Conservation (phyloP, 2,888 invertebrate genomes). For the Sarcophaga rosellei region DNA sequence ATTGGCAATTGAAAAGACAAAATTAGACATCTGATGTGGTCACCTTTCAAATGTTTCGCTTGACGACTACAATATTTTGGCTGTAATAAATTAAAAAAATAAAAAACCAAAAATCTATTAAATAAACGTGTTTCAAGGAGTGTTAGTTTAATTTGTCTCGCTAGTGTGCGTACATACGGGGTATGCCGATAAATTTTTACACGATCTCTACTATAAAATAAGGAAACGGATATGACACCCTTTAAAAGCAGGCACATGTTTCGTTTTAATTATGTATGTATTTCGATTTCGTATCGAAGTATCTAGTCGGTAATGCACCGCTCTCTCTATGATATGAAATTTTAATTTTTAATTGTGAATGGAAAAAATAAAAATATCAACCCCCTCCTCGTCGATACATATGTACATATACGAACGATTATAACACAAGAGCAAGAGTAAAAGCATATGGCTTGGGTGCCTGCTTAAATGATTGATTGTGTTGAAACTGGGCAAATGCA, state of each 20-base stretch:
- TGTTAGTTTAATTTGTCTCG: constrained; percentile 51
- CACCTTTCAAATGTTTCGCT: neutral
- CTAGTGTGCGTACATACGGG: neutral
- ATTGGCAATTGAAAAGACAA: neutral
- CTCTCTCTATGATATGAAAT: too few relatives aligned
- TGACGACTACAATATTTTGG: neutral
- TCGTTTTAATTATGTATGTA: neutral
- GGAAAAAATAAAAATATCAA: too few relatives aligned
- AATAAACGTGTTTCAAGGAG: constrained; percentile 49
- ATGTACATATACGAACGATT: neutral
- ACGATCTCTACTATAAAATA: neutral
- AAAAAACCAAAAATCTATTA: constrained; percentile 23
- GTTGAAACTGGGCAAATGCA: neutral
- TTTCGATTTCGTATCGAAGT: neutral
- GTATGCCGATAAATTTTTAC: neutral
- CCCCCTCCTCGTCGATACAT: too few relatives aligned
- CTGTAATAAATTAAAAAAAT: constrained; percentile 27
- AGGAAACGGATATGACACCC: constrained; percentile 60
- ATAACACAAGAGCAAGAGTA: neutral
- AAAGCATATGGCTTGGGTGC: constrained; percentile 33
- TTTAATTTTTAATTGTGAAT: too few relatives aligned
- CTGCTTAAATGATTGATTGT: constrained; percentile 58
- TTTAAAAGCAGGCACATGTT: neutral
- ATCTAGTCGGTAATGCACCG: too few relatives aligned
- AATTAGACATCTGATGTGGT: neutral